Percentiles rank a stretch among this genome's conserved stretches.
phyloP scores from a whole-genome alignment of 1,140 invertebrate species.

The Ruditapes philippinarum region DNA sequence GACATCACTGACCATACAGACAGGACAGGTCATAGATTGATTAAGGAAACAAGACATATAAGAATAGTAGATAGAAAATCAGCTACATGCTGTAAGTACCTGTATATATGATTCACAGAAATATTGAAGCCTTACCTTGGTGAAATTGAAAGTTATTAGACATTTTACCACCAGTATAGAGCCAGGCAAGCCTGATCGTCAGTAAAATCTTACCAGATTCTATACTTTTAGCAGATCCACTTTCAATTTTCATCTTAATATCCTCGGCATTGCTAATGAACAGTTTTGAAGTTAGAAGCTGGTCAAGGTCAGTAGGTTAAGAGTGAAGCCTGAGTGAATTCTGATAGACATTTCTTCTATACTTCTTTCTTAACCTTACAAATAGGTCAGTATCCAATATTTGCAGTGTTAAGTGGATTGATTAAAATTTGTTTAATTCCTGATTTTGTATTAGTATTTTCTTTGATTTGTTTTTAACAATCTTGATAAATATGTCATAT shows the following conservation, averaged over 20 bases:
- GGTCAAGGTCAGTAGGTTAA: too few species aligned
- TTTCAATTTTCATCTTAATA: too few species aligned
- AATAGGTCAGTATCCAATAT: too few species aligned
- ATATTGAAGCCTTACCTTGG: neutral
- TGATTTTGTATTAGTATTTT: too few species aligned
- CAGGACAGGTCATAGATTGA: conserved; percentile 90
- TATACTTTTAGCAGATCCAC: neutral
- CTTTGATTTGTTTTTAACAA: too few species aligned
- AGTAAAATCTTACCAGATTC: neutral
- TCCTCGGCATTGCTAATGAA: neutral
- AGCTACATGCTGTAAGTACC: conserved; percentile 90
- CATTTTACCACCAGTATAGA: neutral
- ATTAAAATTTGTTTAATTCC: too few species aligned
- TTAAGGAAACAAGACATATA: conserved; percentile 90
- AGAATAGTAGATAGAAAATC: conserved; percentile 90
- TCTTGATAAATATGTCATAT: too few species aligned
- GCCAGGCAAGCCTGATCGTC: neutral
- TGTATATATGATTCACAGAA: too few species aligned
- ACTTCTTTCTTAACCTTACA: too few species aligned
- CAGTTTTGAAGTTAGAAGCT: neutral
- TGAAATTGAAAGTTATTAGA: neutral
- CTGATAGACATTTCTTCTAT: too few species aligned
- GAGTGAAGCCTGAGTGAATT: too few species aligned
- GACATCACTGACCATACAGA: conserved; percentile 93
- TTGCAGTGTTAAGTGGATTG: too few species aligned